Conservation (phyloP, 1,140 invertebrate genomes). For the Atta colombica region DNA sequence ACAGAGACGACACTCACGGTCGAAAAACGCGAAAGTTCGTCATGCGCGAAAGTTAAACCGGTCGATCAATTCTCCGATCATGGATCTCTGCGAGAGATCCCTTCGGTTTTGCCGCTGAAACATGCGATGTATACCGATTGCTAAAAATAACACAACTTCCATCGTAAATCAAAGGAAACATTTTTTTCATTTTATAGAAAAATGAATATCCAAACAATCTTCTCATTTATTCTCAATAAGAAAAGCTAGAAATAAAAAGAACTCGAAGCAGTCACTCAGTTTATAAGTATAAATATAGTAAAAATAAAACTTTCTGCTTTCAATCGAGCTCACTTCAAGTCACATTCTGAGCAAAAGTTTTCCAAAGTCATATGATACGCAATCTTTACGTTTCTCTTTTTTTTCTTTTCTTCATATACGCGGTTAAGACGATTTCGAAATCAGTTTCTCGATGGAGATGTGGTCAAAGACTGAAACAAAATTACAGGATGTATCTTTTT, state of each 20-base stretch:
- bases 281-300: neutral
- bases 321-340: neutral
- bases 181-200: too few relatives aligned
- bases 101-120: neutral
- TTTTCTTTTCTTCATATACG: neutral
- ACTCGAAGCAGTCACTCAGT: neutral
- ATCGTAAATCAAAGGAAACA: neutral
- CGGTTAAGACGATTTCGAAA: constrained; percentile 17
- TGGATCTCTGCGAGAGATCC: neutral
- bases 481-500: constrained; percentile 17
- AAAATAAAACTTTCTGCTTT: constrained; percentile 1
- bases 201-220: neutral
- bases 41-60: constrained; percentile 40
- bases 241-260: neutral
- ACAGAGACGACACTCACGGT: constrained; percentile 23
- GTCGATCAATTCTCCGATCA: constrained; percentile 19
- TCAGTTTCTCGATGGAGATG: constrained; percentile 8
- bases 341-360: neutral
- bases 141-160: neutral
- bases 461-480: neutral
- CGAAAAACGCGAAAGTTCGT: constrained; percentile 36
- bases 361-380: neutral
- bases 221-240: neutral
- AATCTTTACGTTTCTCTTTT: constrained; percentile 10
- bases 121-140: neutral